Conservation (phyloP, 2,113 vertebrate species). For the Tetrao urogallus region DNA sequence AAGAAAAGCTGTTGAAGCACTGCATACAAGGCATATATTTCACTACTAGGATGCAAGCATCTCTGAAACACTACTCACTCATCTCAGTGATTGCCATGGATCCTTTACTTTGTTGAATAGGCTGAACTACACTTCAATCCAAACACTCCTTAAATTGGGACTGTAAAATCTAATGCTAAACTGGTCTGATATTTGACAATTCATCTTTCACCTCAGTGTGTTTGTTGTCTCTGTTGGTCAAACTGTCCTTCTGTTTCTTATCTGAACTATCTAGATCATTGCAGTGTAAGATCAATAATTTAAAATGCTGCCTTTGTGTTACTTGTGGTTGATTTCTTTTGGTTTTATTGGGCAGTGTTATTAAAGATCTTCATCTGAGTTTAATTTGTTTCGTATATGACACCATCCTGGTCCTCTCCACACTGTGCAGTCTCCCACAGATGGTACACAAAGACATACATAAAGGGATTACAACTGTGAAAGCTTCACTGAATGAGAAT, state of each 20-base stretch:
- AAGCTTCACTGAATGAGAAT: not conserved
- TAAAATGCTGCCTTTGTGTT: not conserved
- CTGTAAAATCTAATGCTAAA: not conserved
- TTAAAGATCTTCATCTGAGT: not conserved
- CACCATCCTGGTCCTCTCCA: rapidly evolving
- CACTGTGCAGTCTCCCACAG: not conserved
- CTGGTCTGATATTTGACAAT: not conserved
- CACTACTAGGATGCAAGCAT: not conserved
- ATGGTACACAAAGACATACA: not conserved
- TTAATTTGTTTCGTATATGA: not conserved
- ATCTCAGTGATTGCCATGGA: not conserved
- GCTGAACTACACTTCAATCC: not conserved
- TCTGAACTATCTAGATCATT: not conserved
- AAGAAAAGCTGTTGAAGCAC: not conserved
- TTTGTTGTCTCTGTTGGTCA: not conserved
- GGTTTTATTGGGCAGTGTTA: not conserved
- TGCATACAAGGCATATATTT: not conserved
- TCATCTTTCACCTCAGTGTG: not conserved
- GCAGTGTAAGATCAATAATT: not conserved
- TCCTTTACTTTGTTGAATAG: not conserved
- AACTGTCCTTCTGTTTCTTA: not conserved
- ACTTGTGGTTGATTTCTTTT: not conserved
- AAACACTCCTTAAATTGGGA: not conserved
- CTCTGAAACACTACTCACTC: not conserved
- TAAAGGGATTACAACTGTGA: not conserved